Conservation (phyloP, 2,888 invertebrate species). For the Lithophane ornitopus region DNA sequence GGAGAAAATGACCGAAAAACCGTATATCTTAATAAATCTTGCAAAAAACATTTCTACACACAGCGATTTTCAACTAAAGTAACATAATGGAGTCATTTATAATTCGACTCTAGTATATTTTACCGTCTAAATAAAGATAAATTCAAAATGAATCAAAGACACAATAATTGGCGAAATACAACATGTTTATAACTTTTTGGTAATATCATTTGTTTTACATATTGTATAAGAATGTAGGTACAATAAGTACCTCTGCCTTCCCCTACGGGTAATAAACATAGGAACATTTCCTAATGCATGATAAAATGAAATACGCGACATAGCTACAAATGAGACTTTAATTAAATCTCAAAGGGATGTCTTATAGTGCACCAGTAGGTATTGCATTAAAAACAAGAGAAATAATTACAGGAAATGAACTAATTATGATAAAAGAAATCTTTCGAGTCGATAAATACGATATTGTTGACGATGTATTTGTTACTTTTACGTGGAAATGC, state of each 20-base stretch:
- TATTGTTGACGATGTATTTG: background rate
- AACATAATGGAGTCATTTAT: background rate
- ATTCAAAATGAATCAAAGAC: background rate
- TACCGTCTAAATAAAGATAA: background rate
- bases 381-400: constrained; percentile 14
- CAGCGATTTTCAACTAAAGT: background rate
- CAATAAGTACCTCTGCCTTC: background rate
- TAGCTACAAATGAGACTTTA: constrained; percentile 13
- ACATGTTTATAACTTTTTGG: too few relatives aligned
- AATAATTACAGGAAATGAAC: constrained; percentile 1
- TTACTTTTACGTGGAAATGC: background rate
- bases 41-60: background rate
- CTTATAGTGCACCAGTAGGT: constrained; percentile 4
- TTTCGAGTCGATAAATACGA: constrained; percentile 3
- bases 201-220: too few relatives aligned
- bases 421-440: background rate
- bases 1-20: background rate
- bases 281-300: background rate
- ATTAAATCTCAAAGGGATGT: constrained; percentile 26
- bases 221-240: background rate
- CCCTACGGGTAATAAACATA: background rate
- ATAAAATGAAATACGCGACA: background rate
- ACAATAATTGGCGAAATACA: background rate
- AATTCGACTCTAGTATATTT: background rate
- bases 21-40: background rate